Percentiles rank a stretch among this genome's conserved stretches.
Evolutionary conservation across 2,888 invertebrate genomes (phyloP).

Genomic region (Tachina fera): DNA sequence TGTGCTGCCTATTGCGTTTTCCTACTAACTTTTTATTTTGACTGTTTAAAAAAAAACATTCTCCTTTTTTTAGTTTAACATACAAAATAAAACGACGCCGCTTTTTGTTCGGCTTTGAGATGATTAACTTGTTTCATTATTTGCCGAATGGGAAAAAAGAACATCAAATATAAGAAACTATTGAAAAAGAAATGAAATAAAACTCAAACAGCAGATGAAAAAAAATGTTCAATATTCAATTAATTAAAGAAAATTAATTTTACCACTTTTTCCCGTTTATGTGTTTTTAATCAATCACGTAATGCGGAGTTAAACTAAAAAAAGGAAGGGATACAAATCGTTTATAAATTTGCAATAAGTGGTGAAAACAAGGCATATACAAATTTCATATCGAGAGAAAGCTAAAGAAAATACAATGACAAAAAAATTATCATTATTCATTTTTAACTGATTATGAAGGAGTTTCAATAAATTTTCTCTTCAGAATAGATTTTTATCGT

Average conservation of each 20-base stretch:
- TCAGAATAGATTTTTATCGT: too few species aligned
- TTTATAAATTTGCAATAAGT: not conserved
- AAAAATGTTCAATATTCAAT: slow-evolving; percentile 32
- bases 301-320: not conserved
- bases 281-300: slow-evolving; percentile 49
- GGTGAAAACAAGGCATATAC: too few species aligned
- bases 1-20: too few species aligned
- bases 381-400: too few species aligned
- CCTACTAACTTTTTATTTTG: too few species aligned
- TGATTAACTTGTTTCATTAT: not conserved
- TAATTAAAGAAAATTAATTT: slow-evolving; percentile 57
- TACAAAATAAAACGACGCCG: not conserved
- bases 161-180: not conserved
- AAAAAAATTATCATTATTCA: too few species aligned
- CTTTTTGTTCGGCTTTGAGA: not conserved
- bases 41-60: too few species aligned
- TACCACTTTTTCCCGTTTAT: slow-evolving; percentile 40
- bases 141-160: not conserved
- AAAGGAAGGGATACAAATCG: not conserved
- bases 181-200: not conserved
- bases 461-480: too few species aligned
- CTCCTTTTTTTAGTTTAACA: too few species aligned
- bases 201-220: not conserved
- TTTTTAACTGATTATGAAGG: too few species aligned
- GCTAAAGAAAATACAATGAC: too few species aligned